Evolutionary conservation across 1,140 invertebrate species (phyloP), one percentile per base, ranked within the genome.

Genomic region (Trichonephila clavata): DNA sequence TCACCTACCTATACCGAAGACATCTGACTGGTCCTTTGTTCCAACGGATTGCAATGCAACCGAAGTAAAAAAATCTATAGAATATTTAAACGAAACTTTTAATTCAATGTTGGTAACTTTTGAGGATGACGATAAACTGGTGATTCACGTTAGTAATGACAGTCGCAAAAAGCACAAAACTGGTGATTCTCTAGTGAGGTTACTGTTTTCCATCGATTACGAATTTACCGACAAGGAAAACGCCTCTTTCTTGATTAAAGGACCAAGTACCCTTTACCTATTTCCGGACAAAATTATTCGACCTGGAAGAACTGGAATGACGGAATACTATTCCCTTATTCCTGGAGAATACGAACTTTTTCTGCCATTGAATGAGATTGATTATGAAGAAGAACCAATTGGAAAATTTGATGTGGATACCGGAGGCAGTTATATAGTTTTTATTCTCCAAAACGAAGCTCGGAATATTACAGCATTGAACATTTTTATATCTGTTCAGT

Each of bases 341-440:
- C 83, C 83, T 59, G 50, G 83, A 2, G 57, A 60, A 86, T 86
- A 86, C 27, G 27, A 86, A 27, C 0, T 86, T 3, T 86, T 24
- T 60, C 21, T 86, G 18, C 43, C 83, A 6, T 14, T 39, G n/a
- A 86, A 60, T 24, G 83, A 21, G 24, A 68, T 21, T 24, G 5
- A 13, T 13, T 21, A 68, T 24, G 24, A 68, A 68, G 24, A 86
- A 24, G 27, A 21, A 18, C 21, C 83, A 63, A 39, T 87, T 61
- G 86, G 86, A 1, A 24, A 63, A 63, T 10, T 21, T 24, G 18
- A 87, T 14, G 6, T 86, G 6, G 16, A 24, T 24, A 0, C 24
- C 1, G 83, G 83, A 20, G 86, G 86, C 32, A 87, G 20, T 32
- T 87, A 87, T 13, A 39, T 20, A 24, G 86, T 87, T 60, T 24